Percentiles rank a stretch among this genome's conserved stretches.
Conservation (phyloP, 2,888 invertebrate genomes). For the Steinernema hermaphroditum region DNA sequence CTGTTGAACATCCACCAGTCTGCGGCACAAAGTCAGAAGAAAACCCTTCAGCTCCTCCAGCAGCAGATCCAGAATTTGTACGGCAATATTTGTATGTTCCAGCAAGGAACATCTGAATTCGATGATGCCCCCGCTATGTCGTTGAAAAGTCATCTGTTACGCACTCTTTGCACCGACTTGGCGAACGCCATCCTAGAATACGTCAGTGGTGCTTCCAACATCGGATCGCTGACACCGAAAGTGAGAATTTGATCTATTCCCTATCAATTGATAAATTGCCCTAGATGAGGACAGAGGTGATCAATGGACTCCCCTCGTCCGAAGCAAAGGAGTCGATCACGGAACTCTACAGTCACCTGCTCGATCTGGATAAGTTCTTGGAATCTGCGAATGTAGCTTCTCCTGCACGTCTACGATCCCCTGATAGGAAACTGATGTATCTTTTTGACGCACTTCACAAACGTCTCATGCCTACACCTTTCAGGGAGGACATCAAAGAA, state of each 20-base stretch:
- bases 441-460: slow-evolving; percentile 1
- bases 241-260: slow-evolving; percentile 32
- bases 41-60: slow-evolving; percentile 1
- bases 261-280: not conserved
- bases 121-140: slow-evolving; percentile 18
- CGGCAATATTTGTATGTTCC: slow-evolving; percentile 46
- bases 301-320: slow-evolving; percentile 34
- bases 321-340: slow-evolving; percentile 34
- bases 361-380: slow-evolving; percentile 41
- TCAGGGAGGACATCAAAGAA: slow-evolving; percentile 30
- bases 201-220: not conserved
- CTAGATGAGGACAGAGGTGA: slow-evolving; percentile 36
- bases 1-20: slow-evolving; percentile 31
- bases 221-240: slow-evolving; percentile 19
- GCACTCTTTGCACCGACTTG: slow-evolving; percentile 67
- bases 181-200: slow-evolving; percentile 63
- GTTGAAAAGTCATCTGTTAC: slow-evolving; percentile 66
- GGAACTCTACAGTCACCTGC: slow-evolving; percentile 33
- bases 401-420: slow-evolving; percentile 37
- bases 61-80: slow-evolving; percentile 37
- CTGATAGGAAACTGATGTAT: slow-evolving; percentile 56
- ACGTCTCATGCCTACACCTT: no score
- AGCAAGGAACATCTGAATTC: slow-evolving; percentile 37
- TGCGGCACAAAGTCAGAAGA: slow-evolving; percentile 13
- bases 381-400: slow-evolving; percentile 37